Evolutionary conservation across 2,797 vertebrate species (phyloP), one percentile per base, ranked within the genome.

Genomic region (Spatula clypeata): DNA sequence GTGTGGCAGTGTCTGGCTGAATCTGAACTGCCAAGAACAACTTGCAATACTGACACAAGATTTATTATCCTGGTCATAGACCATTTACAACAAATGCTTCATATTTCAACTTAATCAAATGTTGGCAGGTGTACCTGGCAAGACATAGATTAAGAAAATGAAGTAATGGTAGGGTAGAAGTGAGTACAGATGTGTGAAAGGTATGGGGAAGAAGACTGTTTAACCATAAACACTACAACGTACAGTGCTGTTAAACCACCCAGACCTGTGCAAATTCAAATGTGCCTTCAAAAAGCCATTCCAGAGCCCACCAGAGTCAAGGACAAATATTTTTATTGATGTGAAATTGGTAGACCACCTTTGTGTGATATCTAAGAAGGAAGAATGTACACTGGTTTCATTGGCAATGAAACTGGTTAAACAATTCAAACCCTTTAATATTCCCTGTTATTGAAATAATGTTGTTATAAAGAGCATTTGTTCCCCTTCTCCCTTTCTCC

Each of bases 71-170:
- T 32, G 27, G 88, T 91, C 71, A 58, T 82, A 58, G 72, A 45
- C 84, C 67, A 58, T 75, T 90, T 88, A 72, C 2, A 2, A 67
- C 71, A 93, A 93, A 82, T 45, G 71, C 54, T 88, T 85, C 66
- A 16, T 79, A 64, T 86, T 94, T 82, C 62, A 82, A 29, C 49
- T 91, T 67, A 49, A 49, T 82, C 92, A 79, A 20, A 64, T 19
- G 65, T 65, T 87, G 90, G 61, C 74, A 92, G 71, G 32, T 79
- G 24, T 58, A 54, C 47, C 73, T 83, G 80, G 76, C 49, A 58
- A 75, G 62, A n/a, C 54, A 23, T 6, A 60, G 87, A 49, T 88
- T 60, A 93, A 72, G 80, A 42, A 82, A 79, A 83, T 60, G 34
- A 72, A 72, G 73, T 44, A 77, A 38, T 36, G 32, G 60, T 7